These are phyloP conservation scores for Caretta caretta DNA, from an alignment of 2,113 vertebrate species.

Conservation along the genomic window DNA sequence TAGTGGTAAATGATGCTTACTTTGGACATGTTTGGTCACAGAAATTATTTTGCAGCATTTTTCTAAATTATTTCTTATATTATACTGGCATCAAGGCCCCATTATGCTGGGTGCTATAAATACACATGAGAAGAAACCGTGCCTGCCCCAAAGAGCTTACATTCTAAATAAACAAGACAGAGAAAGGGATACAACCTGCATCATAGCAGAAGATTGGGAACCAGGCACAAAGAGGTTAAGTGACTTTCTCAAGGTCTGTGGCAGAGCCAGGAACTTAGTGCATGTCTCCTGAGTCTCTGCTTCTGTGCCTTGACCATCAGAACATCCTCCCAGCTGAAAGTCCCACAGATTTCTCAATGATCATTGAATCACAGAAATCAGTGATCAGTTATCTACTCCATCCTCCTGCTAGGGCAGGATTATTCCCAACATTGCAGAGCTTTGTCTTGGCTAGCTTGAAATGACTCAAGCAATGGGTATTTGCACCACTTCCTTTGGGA, in stretches of 20 bases:
- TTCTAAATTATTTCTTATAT: background rate
- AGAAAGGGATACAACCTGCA: rapidly evolving
- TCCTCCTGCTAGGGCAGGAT: background rate
- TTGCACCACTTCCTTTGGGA: conserved; percentile 10
- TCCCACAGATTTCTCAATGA: background rate
- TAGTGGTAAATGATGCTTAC: rapidly evolving
- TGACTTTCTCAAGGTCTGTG: background rate
- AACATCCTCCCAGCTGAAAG: background rate
- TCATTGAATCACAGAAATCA: background rate
- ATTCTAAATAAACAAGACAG: rapidly evolving
- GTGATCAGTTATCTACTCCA: background rate
- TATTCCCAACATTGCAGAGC: background rate
- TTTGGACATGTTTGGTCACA: background rate
- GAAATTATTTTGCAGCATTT: background rate
- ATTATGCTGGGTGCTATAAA: background rate
- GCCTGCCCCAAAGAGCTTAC: rapidly evolving
- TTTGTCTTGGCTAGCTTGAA: background rate
- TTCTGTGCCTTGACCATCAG: rapidly evolving
- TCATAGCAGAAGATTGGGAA: background rate
- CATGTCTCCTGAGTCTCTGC: background rate
- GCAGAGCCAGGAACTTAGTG: background rate
- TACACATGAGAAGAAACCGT: background rate
- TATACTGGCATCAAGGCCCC: background rate
- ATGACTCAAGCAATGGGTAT: background rate
- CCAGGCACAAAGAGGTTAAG: background rate